A percentile compares a stretch with the other conserved stretches of the same genome.
Conservation (phyloP, 2,797 vertebrate genomes). For the Coregonus ussuriensis region DNA sequence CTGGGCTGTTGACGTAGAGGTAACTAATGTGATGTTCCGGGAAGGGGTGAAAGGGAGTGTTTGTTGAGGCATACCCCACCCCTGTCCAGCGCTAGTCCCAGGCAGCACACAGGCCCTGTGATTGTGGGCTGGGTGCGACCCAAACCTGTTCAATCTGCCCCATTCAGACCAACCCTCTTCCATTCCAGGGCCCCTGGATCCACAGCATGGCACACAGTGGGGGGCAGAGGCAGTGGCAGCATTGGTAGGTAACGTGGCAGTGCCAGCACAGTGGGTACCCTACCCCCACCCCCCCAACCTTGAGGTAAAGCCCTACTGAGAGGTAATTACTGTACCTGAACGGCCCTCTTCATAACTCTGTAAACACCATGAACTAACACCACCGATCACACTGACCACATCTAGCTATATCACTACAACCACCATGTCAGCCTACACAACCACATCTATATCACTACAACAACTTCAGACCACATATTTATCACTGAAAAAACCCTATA, state of each 20-base stretch:
- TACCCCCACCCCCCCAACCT: not conserved
- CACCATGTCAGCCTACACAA: conserved; percentile 3
- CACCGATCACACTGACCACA: conserved; percentile 21
- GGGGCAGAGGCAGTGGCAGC: not conserved
- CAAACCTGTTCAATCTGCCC: conserved; percentile 66
- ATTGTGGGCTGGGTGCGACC: conserved; percentile 61
- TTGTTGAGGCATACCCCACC: conserved; percentile 58
- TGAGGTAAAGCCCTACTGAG: conserved; percentile 3
- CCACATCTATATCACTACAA: not conserved
- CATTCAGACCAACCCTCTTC: conserved; percentile 60
- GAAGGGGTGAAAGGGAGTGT: conserved; percentile 73
- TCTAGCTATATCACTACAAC: conserved; percentile 1
- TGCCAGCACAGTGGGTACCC: conserved; percentile 41
- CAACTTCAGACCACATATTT: conserved; percentile 31
- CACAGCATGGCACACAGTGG: conserved; percentile 10
- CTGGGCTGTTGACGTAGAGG: conserved; percentile 50
- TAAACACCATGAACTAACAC: conserved; percentile 17
- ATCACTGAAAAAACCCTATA: conserved; percentile 6
- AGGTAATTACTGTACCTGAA: conserved; percentile 29
- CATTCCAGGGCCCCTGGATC: conserved; percentile 41
- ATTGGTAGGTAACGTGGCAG: conserved; percentile 44
- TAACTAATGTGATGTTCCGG: conserved; percentile 68
- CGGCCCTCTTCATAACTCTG: not conserved
- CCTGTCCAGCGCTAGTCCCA: conserved; percentile 37
- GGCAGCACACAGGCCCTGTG: conserved; percentile 55